These are phyloP conservation scores for Geotrypetes seraphini DNA, from an alignment of 2,797 vertebrate species.

Conservation along the genomic window DNA sequence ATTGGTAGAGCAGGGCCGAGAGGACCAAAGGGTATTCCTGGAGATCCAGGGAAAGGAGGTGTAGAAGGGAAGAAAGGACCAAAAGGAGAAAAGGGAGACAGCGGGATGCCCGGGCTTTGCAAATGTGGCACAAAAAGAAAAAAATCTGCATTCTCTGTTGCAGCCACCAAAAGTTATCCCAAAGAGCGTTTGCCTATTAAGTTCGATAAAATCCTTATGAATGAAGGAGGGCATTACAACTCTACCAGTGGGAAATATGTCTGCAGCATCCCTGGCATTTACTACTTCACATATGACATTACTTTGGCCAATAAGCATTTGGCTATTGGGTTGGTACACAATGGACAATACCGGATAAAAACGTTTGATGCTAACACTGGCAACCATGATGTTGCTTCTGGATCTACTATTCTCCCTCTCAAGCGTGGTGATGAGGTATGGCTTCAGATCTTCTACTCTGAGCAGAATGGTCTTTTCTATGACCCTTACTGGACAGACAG, in stretches of 20 bases:
- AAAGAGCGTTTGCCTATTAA: conserved; percentile 83
- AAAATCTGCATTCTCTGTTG: conserved; percentile 87
- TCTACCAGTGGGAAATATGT: conserved; percentile 81
- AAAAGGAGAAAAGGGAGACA: conserved; percentile 60
- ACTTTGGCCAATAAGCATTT: conserved; percentile 91
- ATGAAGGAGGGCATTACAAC: conserved; percentile 87
- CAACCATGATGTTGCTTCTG: conserved; percentile 88
- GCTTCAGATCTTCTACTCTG: conserved; percentile 95
- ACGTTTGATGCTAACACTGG: conserved; percentile 95
- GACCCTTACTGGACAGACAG: conserved; percentile 97
- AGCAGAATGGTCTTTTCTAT: conserved; percentile 92
- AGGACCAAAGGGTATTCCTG: conserved; percentile 71
- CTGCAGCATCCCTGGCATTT: conserved; percentile 80
- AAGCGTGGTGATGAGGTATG: conserved; percentile 81
- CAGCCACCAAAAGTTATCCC: conserved; percentile 87
- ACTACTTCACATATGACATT: conserved; percentile 94
- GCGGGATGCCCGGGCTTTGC: conserved; percentile 73
- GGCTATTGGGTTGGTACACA: conserved; percentile 91
- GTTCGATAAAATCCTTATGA: conserved; percentile 88
- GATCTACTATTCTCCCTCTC: conserved; percentile 82
- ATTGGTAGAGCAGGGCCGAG: conserved; percentile 79
- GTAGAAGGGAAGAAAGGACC: conserved; percentile 68
- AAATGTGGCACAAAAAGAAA: conserved; percentile 59
- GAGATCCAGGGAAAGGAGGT: conserved; percentile 60
- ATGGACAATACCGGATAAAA: conserved; percentile 88